Evolutionary conservation across 2,888 invertebrate species (phyloP), one percentile per base, ranked within the genome.

Genomic region (Ferrisia virgata): DNA sequence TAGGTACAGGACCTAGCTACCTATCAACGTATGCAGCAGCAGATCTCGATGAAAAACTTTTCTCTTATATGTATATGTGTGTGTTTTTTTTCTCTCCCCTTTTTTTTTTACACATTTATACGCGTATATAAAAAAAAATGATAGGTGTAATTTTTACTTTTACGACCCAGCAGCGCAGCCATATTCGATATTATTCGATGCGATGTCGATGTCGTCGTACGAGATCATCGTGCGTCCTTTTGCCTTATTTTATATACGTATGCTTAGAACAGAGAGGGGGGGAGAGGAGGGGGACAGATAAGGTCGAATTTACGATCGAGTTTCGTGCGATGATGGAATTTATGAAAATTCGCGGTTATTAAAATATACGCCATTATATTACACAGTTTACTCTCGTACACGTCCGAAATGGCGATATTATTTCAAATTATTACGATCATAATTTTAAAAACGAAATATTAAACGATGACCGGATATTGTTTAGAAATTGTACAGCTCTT

Each of bases 311-410:
- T 76, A 76, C 72, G 72, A 76, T 33, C 72, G 6, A 36, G 36
- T 1, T n/a, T 36, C 9, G 36, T 36, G 72, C 22, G 5, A 8
- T n/a, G 8, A 36, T 18, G 33, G 72, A 76, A 76, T 76, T 76
- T 33, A 22, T n/a, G 36, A 76, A 76, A 76, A 76, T 76, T 76
- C 36, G 72, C 72, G 72, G 36, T 76, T 36, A 36, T 76, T 18
- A 64, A 58, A 8, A n/a, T n/a, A n/a, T 25, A 58, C 25, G 25
- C 9, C 58, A 25, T 25, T 58, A 8, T 25, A 58, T 11, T 25
- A 13, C 5, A 53, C 18, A 53, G n/a, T 39, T 39, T 39, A 39
- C 11, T 39, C 39, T n/a, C n/a, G n/a, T n/a, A n/a, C n/a, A n/a
- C n/a, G n/a, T n/a, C n/a, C n/a, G n/a, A n/a, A n/a, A n/a, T n/a